Evolutionary conservation across 2,888 invertebrate genomes (phyloP), one percentile per base, ranked within the genome.

Genomic region (Odontomyia ornata): DNA sequence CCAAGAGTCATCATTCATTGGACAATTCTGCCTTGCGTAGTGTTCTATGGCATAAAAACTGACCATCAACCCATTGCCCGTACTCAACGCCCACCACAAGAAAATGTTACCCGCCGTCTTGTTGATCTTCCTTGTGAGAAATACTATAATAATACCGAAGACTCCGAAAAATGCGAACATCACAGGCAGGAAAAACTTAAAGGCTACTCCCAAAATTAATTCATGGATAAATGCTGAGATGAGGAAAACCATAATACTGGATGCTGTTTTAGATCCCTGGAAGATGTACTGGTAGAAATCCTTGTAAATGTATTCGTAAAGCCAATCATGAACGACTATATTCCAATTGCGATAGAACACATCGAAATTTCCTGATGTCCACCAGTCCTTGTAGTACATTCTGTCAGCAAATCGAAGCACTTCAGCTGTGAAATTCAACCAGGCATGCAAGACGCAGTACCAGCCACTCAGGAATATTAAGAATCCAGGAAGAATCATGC

Each of bases 351-450:
- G 90, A 85, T 94, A 96, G 86, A 92, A 97, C 21, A 88, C 89
- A 0, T 91, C 90, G 85, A 91, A 96, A 27, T 91, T 91, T 0
- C 91, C 91, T 1, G 92, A 90, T 77, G 93, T 95, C 97, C 96
- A 97, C 96, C 96, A 97, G 83, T 95, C 95, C 87, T 90, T 89
- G 83, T 95, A 91, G 89, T 94, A 91, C 88, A 91, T 88, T 84
- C 96, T 84, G 88, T 97, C 94, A 5, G 90, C 93, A 85, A 97
- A 97, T 78, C 89, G 89, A 77, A 96, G 85, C 87, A 96, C 89
- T 85, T 97, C 97, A 0, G 95, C 95, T 84, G 92, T 94, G n/a
- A 93, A 93, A 85, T 97, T 97, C 83, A 93, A 89, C 95, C 96
- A 96, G 1, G 93, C 91, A 82, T 97, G 97, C 2, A 97, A 88